Evolutionary conservation across 2,888 invertebrate genomes (phyloP).

Genomic region (Bugula neritina): DNA sequence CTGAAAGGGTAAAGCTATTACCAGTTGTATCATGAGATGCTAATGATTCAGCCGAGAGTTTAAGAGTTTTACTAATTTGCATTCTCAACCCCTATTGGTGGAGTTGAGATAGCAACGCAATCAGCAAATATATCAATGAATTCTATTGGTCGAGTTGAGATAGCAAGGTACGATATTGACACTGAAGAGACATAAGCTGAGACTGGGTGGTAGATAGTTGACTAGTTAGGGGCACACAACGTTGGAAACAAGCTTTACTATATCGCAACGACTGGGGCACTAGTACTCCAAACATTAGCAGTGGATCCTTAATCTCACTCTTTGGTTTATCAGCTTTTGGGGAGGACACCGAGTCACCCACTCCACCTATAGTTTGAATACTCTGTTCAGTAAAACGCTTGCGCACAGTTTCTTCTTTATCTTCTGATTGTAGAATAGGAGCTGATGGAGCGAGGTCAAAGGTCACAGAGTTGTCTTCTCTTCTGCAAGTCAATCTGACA

Average conservation of each 20-base stretch:
- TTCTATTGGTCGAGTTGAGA: conserved; percentile 1
- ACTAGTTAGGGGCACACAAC: background rate
- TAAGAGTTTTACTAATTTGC: too few relatives aligned
- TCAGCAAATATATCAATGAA: too few relatives aligned
- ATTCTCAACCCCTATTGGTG: too few relatives aligned
- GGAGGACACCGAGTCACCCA: background rate
- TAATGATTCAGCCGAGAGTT: too few relatives aligned
- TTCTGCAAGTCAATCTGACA: background rate
- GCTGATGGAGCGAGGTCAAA: background rate
- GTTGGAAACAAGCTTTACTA: conserved; percentile 18
- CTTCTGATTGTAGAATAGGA: too few relatives aligned
- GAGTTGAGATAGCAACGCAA: too few relatives aligned
- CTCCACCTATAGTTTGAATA: background rate
- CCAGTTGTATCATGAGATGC: too few relatives aligned
- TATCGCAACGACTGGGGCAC: conserved; percentile 14
- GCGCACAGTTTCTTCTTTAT: background rate
- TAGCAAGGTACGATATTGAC: background rate
- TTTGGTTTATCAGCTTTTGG: background rate
- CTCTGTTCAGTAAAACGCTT: background rate
- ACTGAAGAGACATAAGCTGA: background rate
- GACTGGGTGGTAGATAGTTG: background rate
- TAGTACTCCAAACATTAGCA: conserved; percentile 21
- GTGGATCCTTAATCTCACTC: conserved; percentile 21
- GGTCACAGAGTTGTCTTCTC: background rate
- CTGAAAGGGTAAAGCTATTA: too few relatives aligned